Conservation (phyloP, 2,113 vertebrate species). For the Scomber colias region DNA sequence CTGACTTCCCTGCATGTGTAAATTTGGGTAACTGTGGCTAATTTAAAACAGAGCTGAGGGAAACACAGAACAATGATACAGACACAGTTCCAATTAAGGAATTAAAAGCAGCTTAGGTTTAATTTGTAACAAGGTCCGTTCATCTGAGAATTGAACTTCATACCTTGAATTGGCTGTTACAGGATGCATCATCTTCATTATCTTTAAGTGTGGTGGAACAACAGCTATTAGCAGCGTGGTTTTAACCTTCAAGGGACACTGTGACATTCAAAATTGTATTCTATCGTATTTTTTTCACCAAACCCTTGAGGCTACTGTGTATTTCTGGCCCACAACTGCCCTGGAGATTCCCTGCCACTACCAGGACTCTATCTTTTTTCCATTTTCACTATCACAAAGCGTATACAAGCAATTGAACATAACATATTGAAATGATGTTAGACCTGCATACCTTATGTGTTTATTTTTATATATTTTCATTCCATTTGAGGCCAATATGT, state of each 20-base stretch:
- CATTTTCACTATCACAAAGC: not conserved
- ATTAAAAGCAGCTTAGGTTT: conserved; percentile 60
- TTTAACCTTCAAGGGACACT: conserved; percentile 46
- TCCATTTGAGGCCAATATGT: too few species aligned
- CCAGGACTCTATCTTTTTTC: not conserved
- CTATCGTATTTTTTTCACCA: conserved; percentile 18
- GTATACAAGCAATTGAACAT: not conserved
- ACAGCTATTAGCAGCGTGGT: conserved; percentile 40
- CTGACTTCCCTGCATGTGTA: conserved; percentile 18
- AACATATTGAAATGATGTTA: not conserved
- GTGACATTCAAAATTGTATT: conserved; percentile 43
- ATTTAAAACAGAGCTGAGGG: conserved; percentile 47
- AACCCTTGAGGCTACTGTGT: conserved; percentile 6
- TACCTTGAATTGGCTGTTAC: conserved; percentile 39
- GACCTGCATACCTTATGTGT: too few species aligned
- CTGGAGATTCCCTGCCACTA: conserved; percentile 5
- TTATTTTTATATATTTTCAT: too few species aligned
- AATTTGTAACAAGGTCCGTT: conserved; percentile 50
- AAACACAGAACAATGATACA: conserved; percentile 53
- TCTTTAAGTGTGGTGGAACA: conserved; percentile 16
- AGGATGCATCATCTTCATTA: conserved; percentile 31
- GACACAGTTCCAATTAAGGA: conserved; percentile 61
- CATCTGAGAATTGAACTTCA: conserved; percentile 28
- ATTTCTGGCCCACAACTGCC: conserved; percentile 25
- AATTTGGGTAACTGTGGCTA: conserved; percentile 40